These are phyloP conservation scores for Garrulus glandarius DNA, from an alignment of 2,797 vertebrate genomes.

Conservation along the genomic window DNA sequence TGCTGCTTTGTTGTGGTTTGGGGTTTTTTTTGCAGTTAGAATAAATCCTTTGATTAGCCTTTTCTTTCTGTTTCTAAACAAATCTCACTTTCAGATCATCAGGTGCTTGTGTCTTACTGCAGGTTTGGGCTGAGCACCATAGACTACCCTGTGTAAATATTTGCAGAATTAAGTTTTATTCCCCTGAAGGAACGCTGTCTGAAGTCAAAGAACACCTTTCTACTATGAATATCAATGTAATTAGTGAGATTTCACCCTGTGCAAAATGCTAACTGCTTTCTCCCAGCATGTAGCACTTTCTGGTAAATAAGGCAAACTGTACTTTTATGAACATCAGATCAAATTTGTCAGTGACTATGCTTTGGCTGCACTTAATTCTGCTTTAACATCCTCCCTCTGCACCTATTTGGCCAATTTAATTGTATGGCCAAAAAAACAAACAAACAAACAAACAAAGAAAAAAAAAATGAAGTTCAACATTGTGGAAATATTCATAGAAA, in stretches of 20 bases:
- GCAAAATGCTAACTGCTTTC: neutral
- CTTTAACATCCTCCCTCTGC: neutral
- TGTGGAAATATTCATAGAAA: neutral
- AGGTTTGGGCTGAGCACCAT: neutral
- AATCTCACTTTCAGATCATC: neutral
- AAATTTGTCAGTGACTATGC: neutral
- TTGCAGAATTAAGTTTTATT: neutral
- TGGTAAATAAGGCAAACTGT: neutral
- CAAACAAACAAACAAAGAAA: no score
- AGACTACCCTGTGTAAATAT: neutral
- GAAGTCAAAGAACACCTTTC: neutral
- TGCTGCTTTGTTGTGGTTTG: neutral
- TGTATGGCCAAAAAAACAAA: neutral
- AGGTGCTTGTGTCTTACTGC: neutral
- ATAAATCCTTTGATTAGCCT: neutral
- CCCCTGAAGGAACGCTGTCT: neutral
- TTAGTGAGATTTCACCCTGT: neutral
- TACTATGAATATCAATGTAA: neutral
- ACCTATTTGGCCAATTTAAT: neutral
- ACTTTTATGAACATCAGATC: neutral
- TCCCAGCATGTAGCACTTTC: neutral
- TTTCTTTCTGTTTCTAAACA: neutral
- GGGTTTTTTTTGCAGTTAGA: neutral
- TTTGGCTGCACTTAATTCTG: neutral
- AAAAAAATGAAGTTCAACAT: neutral